Evolutionary conservation across 2,113 vertebrate species (phyloP).

Genomic region (Leptodactylus fuscus): DNA sequence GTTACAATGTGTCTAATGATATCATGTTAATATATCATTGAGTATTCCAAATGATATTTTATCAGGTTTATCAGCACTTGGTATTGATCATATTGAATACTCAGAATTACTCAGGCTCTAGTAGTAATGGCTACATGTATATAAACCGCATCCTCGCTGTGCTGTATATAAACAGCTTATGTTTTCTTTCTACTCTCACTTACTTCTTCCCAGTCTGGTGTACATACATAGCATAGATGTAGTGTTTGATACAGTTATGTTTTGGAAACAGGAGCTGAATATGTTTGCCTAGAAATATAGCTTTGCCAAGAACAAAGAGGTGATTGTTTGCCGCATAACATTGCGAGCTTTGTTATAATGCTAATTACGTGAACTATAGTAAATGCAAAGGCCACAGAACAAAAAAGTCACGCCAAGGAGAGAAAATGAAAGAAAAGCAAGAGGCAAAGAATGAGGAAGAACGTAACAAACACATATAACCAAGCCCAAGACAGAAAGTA

Average conservation of each 20-base stretch:
- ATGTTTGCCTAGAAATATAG: slow-evolving; percentile 42
- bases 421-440: slow-evolving; percentile 17
- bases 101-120: neutral
- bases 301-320: slow-evolving; percentile 22
- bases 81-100: neutral
- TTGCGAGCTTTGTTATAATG: slow-evolving; percentile 30
- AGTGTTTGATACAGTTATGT: slow-evolving; percentile 17
- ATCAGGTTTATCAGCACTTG: neutral
- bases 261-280: neutral
- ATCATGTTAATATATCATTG: neutral
- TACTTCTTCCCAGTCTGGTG: neutral
- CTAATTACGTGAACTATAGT: slow-evolving; percentile 39
- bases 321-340: slow-evolving; percentile 30
- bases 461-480: neutral
- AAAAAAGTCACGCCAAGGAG: slow-evolving; percentile 30
- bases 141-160: neutral
- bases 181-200: neutral
- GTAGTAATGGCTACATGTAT: neutral
- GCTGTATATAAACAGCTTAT: neutral
- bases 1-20: neutral
- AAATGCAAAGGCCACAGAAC: slow-evolving; percentile 27
- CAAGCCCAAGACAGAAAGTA: neutral
- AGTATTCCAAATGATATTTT: too few species aligned
- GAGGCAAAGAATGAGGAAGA: slow-evolving; percentile 7
- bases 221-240: slow-evolving; percentile 5